These are phyloP conservation scores for Zaprionus obscuricornis DNA, from an alignment of 2,888 invertebrate species.

Conservation along the genomic window DNA sequence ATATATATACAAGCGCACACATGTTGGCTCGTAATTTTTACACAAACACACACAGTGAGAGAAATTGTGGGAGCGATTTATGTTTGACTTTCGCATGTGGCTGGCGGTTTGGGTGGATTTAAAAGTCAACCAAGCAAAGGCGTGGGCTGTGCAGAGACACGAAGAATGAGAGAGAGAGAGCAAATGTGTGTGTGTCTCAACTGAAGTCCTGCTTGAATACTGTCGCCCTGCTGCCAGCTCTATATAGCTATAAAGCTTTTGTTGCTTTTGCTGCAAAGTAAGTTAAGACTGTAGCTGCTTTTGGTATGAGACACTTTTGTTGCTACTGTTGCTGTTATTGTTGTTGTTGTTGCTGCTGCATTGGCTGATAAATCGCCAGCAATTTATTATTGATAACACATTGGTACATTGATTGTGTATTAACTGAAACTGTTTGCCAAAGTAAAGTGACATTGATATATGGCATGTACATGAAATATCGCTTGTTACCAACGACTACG, in stretches of 20 bases:
- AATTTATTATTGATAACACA: slow-evolving; percentile 79
- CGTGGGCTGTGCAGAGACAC: too few relatives aligned
- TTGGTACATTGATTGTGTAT: slow-evolving; percentile 79
- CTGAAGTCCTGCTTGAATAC: slow-evolving; percentile 35
- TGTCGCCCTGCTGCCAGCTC: slow-evolving; percentile 55
- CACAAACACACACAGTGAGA: slow-evolving; percentile 34
- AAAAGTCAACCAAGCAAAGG: slow-evolving; percentile 57
- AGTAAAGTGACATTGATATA: slow-evolving; percentile 79
- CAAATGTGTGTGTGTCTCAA: slow-evolving; percentile 47
- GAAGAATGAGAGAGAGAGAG: too few relatives aligned
- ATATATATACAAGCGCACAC: slow-evolving; percentile 1
- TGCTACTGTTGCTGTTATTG: slow-evolving; percentile 19
- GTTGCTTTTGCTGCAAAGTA: too few relatives aligned
- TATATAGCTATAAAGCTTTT: too few relatives aligned
- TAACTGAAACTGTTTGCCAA: slow-evolving; percentile 80
- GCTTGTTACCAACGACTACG: slow-evolving; percentile 67
- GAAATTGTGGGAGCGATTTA: slow-evolving; percentile 66
- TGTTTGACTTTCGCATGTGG: slow-evolving; percentile 78
- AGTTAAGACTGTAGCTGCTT: too few relatives aligned
- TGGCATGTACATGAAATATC: slow-evolving; percentile 76
- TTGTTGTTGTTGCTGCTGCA: slow-evolving; percentile 45
- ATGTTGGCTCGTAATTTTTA: slow-evolving; percentile 56
- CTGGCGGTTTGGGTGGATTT: slow-evolving; percentile 72
- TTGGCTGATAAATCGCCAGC: slow-evolving; percentile 76
- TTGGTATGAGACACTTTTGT: too few relatives aligned